Percentiles rank a stretch among this genome's conserved stretches.
Evolutionary conservation across 1,140 invertebrate species (phyloP).

Genomic region (Sesamia nonagrioides): DNA sequence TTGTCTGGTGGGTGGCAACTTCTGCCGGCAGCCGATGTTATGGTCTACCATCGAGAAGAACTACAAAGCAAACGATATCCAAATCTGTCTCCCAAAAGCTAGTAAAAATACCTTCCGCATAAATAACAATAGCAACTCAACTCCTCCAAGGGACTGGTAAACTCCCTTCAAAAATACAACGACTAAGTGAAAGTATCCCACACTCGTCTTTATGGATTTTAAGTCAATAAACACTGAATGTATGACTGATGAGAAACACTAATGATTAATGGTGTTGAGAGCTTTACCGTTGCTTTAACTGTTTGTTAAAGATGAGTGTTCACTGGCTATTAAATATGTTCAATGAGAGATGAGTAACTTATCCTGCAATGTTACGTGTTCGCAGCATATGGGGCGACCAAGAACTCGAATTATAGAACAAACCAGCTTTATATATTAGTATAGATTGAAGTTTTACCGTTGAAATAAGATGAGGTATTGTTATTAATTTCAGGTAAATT

Average conservation of each 20-base stretch:
- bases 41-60: no score
- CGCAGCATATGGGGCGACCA: no score
- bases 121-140: neutral
- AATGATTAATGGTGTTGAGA: slow-evolving; percentile 48
- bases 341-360: neutral
- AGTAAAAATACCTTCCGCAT: no score
- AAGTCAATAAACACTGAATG: slow-evolving; percentile 49
- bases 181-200: slow-evolving; percentile 41
- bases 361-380: neutral
- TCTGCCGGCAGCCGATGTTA: no score
- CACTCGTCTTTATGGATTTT: slow-evolving; percentile 39
- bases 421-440: no score
- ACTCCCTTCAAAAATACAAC: neutral
- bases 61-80: no score
- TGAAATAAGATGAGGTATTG: no score
- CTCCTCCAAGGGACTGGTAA: neutral
- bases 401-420: no score
- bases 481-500: no score
- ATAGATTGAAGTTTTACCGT: no score
- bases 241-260: slow-evolving; percentile 49
- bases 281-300: slow-evolving; percentile 45
- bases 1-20: no score
- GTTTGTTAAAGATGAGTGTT: slow-evolving; percentile 16
- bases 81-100: no score
- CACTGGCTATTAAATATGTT: slow-evolving; percentile 11